These are phyloP conservation scores for Drosophila willistoni DNA, from an alignment of 1,140 invertebrate genomes.

Conservation along the genomic window DNA sequence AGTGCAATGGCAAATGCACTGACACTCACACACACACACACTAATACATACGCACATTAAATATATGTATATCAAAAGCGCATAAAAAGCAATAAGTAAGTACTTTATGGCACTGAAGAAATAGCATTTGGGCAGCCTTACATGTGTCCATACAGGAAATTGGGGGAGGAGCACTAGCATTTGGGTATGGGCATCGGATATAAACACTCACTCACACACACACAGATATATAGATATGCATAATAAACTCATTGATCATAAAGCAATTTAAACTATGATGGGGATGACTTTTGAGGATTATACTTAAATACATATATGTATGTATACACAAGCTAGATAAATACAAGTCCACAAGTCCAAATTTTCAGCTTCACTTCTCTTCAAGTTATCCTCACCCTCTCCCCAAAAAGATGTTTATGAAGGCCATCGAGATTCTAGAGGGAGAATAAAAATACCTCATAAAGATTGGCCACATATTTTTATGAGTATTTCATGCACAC, in stretches of 20 bases:
- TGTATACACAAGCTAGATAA: neutral
- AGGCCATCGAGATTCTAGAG: no score
- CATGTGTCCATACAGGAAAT: slow-evolving; percentile 49
- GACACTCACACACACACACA: slow-evolving; percentile 32
- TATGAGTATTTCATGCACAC: no score
- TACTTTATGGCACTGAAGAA: slow-evolving; percentile 71
- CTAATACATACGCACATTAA: slow-evolving; percentile 18
- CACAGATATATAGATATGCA: neutral
- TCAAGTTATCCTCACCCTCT: no score
- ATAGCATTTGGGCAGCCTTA: slow-evolving; percentile 58
- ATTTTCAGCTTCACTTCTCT: no score
- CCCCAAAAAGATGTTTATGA: no score
- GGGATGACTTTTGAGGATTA: slow-evolving; percentile 17
- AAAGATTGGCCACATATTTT: no score
- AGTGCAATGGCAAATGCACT: slow-evolving; percentile 68
- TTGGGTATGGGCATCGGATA: slow-evolving; percentile 16
- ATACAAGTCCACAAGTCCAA: neutral
- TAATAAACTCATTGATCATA: slow-evolving; percentile 61
- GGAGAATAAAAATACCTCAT: no score
- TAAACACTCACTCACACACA: neutral
- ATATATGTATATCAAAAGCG: slow-evolving; percentile 60
- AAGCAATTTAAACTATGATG: slow-evolving; percentile 36
- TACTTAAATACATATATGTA: neutral
- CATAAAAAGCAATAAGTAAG: slow-evolving; percentile 77
- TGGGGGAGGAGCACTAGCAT: neutral